Conservation (phyloP, 2,113 vertebrate genomes). For the Ciconia boyciana region DNA sequence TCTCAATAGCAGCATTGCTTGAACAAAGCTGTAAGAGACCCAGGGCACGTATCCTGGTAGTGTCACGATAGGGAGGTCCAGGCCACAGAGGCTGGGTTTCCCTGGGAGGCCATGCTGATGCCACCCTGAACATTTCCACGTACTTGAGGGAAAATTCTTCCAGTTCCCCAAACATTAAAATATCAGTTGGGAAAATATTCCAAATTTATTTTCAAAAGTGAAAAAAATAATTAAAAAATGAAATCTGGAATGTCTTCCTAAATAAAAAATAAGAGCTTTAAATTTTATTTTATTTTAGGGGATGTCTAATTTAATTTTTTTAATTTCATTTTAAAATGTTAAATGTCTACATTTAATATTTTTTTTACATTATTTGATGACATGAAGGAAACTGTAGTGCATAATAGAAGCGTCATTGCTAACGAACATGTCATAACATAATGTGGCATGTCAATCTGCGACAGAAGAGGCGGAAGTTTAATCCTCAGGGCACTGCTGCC, state of each 20-base stretch:
- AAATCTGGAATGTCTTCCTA: neutral
- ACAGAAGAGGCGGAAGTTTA: neutral
- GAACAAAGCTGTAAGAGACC: neutral
- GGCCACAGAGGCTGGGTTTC: neutral
- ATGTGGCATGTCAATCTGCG: neutral
- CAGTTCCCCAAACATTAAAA: neutral
- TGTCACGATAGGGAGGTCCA: neutral
- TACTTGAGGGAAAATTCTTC: neutral
- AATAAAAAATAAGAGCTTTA: neutral
- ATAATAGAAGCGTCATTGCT: neutral
- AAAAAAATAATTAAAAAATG: neutral
- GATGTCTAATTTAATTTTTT: neutral
- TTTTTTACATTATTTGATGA: neutral
- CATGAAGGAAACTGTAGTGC: neutral
- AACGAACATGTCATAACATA: neutral
- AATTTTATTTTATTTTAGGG: neutral
- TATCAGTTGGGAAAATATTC: neutral
- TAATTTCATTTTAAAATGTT: too few species aligned
- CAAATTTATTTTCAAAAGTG: neutral
- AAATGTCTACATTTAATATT: neutral
- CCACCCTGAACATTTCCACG: neutral
- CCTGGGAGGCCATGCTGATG: neutral
- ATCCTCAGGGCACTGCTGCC: neutral
- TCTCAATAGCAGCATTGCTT: neutral
- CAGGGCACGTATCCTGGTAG: neutral